Base-by-base conservation (phyloP, 2,888 invertebrate genomes). In the Pristionchus mayeri region DNA sequence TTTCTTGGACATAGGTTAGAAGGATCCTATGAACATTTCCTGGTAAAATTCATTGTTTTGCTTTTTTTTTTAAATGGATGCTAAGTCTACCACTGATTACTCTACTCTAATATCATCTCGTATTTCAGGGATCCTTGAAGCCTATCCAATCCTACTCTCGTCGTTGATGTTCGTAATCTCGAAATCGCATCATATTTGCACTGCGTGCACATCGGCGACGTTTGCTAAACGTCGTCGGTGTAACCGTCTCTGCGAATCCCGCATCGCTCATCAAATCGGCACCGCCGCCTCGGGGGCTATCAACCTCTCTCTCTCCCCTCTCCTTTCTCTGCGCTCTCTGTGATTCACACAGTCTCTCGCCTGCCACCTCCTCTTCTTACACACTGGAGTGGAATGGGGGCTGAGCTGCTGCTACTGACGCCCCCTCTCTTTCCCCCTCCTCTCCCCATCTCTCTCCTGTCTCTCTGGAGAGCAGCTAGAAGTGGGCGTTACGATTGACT, bases 251-350 rank as follows among this genome's bases (percentile, higher is more conserved):
- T 21, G 9, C 54, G 24, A n/a, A n/a, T 52, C 52, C n/a, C 52
- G n/a, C n/a, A n/a, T n/a, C n/a, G n/a, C n/a, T 27, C 67, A 67
- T 67, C 67, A 50, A 76, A 76, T 30, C 48, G 40, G 21, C 71
- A n/a, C 71, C 27, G 3, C 40, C 21, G 21, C 21, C 76, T 76
- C 76, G n/a, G n/a, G n/a, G n/a, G n/a, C n/a, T n/a, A 13, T 30
- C 27, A 4, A 27, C 48, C 71, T 48, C 76, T 24, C 48, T 76
- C 76, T 76, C 48, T 76, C 48, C 1, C 48, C 40, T 27, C 3
- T 24, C 27, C 76, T 76, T 0, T 13, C 37, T 79, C 79, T 79
- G 79, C 34, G 11, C 54, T 54, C 54, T 79, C 54, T 37, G 54
- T 24, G 1, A 21, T 11, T 30, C 79, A 24, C 79, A 16, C n/a